phyloP scores from a whole-genome alignment of 2,113 vertebrate genomes.

The Istiophorus platypterus region DNA sequence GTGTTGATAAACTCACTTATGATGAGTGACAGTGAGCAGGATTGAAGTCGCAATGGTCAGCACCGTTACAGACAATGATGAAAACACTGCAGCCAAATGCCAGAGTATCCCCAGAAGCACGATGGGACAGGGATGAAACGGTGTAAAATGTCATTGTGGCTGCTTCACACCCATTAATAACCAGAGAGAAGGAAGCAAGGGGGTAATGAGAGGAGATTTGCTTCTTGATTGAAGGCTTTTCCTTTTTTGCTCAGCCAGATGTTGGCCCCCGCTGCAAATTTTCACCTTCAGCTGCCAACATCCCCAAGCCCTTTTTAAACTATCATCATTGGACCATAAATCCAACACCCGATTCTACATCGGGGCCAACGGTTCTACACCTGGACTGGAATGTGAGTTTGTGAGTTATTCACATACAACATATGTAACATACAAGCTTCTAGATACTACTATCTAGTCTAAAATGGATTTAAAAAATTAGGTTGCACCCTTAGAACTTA shows the following conservation, averaged over 20 bases:
- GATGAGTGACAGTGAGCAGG: conserved; percentile 92
- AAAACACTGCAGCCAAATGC: conserved; percentile 88
- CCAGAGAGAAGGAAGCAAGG: conserved; percentile 82
- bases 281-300: conserved; percentile 75
- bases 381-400: conserved; percentile 10
- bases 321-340: conserved; percentile 18
- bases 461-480: no score
- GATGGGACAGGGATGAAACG: conserved; percentile 86
- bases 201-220: conserved; percentile 87
- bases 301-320: conserved; percentile 77
- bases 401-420: not conserved
- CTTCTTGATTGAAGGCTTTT: conserved; percentile 85
- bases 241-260: conserved; percentile 87
- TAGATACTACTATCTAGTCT: not conserved
- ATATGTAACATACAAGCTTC: not conserved
- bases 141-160: conserved; percentile 87
- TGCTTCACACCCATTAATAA: conserved; percentile 87
- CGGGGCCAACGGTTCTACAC: conserved; percentile 10
- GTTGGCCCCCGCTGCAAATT: conserved; percentile 84
- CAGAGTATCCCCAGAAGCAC: conserved; percentile 89
- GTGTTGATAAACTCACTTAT: conserved; percentile 93
- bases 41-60: conserved; percentile 89
- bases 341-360: conserved; percentile 7
- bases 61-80: conserved; percentile 86
- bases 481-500: not conserved